Conservation (phyloP, 2,888 invertebrate species). For the Stenichneumon culpator region DNA sequence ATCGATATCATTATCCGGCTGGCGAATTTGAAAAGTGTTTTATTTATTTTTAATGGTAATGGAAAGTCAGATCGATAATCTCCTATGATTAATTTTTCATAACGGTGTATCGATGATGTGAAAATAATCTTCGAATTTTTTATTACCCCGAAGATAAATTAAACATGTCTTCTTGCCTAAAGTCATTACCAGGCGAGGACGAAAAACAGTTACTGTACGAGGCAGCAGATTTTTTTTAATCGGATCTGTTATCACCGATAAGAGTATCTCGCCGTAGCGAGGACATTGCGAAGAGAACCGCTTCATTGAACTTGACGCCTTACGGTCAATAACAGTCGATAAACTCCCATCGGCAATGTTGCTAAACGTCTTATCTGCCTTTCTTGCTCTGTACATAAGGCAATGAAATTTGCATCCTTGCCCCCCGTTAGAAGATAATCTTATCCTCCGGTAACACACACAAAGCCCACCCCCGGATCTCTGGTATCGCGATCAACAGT, state of each 20-base stretch:
- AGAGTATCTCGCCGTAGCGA: neutral
- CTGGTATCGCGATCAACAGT: conserved; percentile 52
- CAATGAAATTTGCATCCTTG: conserved; percentile 54
- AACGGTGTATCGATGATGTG: neutral
- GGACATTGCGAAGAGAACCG: conserved; percentile 9
- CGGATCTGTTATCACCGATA: neutral
- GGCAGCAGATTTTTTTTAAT: neutral
- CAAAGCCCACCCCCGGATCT: conserved; percentile 51
- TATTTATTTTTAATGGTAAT: neutral
- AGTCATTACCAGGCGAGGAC: neutral
- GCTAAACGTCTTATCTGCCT: conserved; percentile 62
- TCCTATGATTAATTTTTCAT: neutral
- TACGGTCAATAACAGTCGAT: conserved; percentile 35
- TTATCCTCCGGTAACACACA: conserved; percentile 31
- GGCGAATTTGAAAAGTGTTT: neutral
- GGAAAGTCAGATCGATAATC: neutral
- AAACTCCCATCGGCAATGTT: conserved; percentile 49
- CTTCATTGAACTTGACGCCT: conserved; percentile 32
- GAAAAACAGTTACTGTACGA: neutral
- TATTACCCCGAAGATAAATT: neutral
- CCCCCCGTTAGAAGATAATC: conserved; percentile 43
- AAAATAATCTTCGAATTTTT: neutral
- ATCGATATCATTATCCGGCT: neutral
- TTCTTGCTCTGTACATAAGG: conserved; percentile 37
- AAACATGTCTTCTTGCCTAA: neutral